Base-by-base conservation (phyloP, 1,140 invertebrate genomes). In the Cherax destructor region DNA sequence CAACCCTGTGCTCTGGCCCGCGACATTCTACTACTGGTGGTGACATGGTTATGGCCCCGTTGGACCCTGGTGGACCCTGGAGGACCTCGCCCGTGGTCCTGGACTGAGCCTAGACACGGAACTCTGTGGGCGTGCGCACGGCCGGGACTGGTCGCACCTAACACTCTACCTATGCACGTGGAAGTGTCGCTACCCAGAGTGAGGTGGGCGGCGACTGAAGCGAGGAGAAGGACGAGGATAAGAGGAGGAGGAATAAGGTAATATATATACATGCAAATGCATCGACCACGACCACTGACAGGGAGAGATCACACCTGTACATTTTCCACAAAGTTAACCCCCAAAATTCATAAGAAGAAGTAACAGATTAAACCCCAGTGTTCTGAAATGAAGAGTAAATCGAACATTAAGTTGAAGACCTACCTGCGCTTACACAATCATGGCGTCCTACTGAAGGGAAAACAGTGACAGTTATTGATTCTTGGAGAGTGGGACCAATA, bases 51-150 rank as follows among this genome's bases (percentile, higher is more conserved):
- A 65, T 86, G 69, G 69, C 49, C 83, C 69, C 69, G 69, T 50
- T 86, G 76, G 81, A 91, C 89, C 89, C 77, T 91, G 89, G 83
- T 91, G 89, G 88, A 85, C 56, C 83, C 89, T 79, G 74, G 74
- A 85, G 89, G 83, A 85, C 89, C 86, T 80, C 89, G 83, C 83
- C 89, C 83, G 89, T 91, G 76, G 76, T 79, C 83, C 89, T 85
- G 89, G 74, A 86, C 89, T 85, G 83, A 91, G 83, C 89, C 89
- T 91, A 86, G 77, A 88, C 89, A 91, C 74, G 81, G 61, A 61
- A 77, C 59, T 77, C 41, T 21, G 83, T 50, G 83, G 76, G 83
- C 83, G 83, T 78, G 89, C 76, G 88, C 72, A 76, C 81, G 52
- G 59, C 74, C 79, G 83, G 83, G 89, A 86, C 83, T 86, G 83